These are phyloP conservation scores for Lypha dubia DNA, from an alignment of 2,888 invertebrate genomes.

Conservation along the genomic window DNA sequence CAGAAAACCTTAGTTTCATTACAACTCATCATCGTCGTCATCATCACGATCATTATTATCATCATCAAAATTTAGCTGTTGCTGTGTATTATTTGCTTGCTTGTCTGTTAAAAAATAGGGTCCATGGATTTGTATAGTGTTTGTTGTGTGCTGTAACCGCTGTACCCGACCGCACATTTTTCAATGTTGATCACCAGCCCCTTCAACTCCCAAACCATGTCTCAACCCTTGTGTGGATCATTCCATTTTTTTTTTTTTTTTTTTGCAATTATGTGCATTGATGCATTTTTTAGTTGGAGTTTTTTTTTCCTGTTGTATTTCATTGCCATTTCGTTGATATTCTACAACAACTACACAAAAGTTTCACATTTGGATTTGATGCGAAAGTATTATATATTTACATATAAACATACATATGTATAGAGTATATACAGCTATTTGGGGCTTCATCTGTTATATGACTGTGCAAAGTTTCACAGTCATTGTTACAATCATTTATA, in stretches of 20 bases:
- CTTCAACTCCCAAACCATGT: conserved; percentile 24
- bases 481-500: conserved; percentile 47
- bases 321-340: conserved; percentile 61
- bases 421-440: conserved; percentile 37
- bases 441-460: conserved; percentile 36
- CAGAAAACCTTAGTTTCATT: conserved; percentile 58
- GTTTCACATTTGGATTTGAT: conserved; percentile 58
- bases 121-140: conserved; percentile 66
- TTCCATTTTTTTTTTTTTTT: conserved; percentile 28
- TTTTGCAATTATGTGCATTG: conserved; percentile 58
- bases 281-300: conserved; percentile 57
- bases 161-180: conserved; percentile 43
- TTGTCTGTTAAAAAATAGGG: conserved; percentile 70
- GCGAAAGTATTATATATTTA: no score
- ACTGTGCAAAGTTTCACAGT: no score
- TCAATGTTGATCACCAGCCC: conserved; percentile 51
- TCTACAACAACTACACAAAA: conserved; percentile 50
- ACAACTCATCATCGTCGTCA: conserved; percentile 54
- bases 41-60: conserved; percentile 33
- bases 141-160: conserved; percentile 41
- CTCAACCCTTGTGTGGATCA: conserved; percentile 28
- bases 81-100: conserved; percentile 43
- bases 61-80: conserved; percentile 57
- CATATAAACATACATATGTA: no score
- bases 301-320: conserved; percentile 27